Conservation (phyloP, 1,140 invertebrate genomes). For the Lepidotrigona ventralis region DNA sequence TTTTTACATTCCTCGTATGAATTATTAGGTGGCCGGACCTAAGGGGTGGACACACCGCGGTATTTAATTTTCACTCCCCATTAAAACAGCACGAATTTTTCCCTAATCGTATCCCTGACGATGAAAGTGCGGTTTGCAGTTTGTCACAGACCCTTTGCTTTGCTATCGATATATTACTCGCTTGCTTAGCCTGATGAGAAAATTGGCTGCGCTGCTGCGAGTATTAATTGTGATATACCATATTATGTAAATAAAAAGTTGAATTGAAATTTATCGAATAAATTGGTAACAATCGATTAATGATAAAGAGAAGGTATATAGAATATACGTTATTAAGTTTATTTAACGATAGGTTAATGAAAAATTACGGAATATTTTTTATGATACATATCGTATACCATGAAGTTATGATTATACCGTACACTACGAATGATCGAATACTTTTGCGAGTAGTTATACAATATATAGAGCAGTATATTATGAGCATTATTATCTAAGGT, state of each 20-base stretch:
- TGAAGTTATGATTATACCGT: no score
- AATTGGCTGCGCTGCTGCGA: neutral
- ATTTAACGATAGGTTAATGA: no score
- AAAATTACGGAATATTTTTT: no score
- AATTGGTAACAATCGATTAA: neutral
- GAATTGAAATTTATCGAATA: neutral
- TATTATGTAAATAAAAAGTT: neutral
- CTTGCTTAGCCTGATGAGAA: constrained; percentile 46
- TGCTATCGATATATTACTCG: constrained; percentile 62
- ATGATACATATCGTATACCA: neutral
- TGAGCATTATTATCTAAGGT: neutral
- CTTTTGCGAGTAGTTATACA: no score
- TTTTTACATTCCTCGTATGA: constrained; percentile 74
- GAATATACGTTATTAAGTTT: neutral
- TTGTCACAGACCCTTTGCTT: constrained; percentile 65
- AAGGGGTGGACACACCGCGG: constrained; percentile 71
- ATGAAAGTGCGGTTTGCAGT: constrained; percentile 67
- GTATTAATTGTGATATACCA: neutral
- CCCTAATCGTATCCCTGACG: constrained; percentile 67
- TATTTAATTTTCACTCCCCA: constrained; percentile 72
- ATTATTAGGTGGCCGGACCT: constrained; percentile 70
- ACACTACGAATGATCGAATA: no score
- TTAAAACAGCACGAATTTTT: constrained; percentile 68
- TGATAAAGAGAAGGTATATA: neutral
- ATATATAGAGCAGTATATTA: no score